These are phyloP conservation scores for Hycleus cichorii DNA, from an alignment of 1,140 invertebrate genomes.

Conservation along the genomic window DNA sequence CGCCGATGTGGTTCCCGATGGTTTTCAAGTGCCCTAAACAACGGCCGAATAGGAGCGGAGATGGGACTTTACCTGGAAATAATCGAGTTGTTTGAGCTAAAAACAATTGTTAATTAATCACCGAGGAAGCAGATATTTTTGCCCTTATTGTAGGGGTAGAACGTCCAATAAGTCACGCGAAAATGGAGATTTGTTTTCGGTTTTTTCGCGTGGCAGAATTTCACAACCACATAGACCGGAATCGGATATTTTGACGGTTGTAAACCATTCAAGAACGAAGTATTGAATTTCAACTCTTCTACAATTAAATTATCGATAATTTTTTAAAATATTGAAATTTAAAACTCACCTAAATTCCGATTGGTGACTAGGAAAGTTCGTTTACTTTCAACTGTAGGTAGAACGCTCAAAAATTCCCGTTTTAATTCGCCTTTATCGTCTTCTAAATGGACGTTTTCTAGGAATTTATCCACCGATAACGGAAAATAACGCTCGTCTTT, in stretches of 20 bases:
- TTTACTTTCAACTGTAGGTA: slow-evolving; percentile 37
- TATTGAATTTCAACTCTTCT: slow-evolving; percentile 47
- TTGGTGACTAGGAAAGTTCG: slow-evolving; percentile 49
- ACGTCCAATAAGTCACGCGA: slow-evolving; percentile 62
- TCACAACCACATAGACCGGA: slow-evolving; percentile 54
- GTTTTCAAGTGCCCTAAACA: slow-evolving; percentile 51
- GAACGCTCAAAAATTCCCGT: slow-evolving; percentile 8
- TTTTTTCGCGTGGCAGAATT: slow-evolving; percentile 34
- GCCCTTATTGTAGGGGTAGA: slow-evolving; percentile 57
- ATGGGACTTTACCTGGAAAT: slow-evolving; percentile 44
- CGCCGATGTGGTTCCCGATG: slow-evolving; percentile 58
- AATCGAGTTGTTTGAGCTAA: neutral
- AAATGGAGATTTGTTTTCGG: slow-evolving; percentile 25
- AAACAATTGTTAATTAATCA: slow-evolving; percentile 12
- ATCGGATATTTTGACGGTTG: slow-evolving; percentile 48
- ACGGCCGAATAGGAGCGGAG: slow-evolving; percentile 48
- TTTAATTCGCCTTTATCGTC: slow-evolving; percentile 25
- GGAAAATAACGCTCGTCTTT: slow-evolving; percentile 57
- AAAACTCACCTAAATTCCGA: slow-evolving; percentile 40
- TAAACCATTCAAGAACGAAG: slow-evolving; percentile 53
- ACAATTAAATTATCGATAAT: slow-evolving; percentile 13
- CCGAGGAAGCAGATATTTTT: slow-evolving; percentile 49
- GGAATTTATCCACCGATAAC: slow-evolving; percentile 51
- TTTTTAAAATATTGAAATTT: too few species aligned
- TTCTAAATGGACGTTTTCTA: slow-evolving; percentile 48